A percentile compares a stretch with the other conserved stretches of the same genome.
Conservation (phyloP, 2,888 invertebrate species). For the Rotaria sp. region DNA sequence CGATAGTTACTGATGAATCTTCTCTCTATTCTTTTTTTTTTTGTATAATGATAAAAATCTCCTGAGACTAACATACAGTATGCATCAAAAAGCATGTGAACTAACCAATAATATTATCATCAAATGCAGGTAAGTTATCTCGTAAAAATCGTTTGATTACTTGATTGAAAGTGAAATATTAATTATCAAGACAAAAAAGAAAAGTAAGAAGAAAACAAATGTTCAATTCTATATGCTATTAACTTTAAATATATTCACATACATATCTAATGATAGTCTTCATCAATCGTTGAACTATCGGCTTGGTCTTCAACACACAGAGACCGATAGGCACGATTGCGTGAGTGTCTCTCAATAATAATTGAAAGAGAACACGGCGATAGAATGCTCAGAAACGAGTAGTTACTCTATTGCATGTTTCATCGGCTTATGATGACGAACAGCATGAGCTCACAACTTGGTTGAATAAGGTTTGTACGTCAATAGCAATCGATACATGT, state of each 20-base stretch:
- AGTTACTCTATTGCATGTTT: neutral
- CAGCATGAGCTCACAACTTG: neutral
- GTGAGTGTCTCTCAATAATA: neutral
- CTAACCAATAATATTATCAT: neutral
- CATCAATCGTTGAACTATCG: neutral
- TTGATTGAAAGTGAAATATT: neutral
- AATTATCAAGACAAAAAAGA: neutral
- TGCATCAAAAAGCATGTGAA: neutral
- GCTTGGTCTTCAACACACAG: neutral
- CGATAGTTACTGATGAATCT: neutral
- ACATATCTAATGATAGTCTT: neutral
- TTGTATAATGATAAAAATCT: neutral
- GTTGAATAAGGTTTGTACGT: neutral
- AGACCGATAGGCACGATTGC: slow-evolving; percentile 6
- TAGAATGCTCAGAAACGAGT: neutral
- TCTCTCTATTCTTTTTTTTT: neutral
- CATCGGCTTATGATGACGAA: neutral
- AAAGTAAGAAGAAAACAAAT: neutral
- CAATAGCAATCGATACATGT: neutral
- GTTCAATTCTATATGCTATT: neutral
- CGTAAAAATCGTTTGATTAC: neutral
- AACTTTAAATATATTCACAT: neutral
- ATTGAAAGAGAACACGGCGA: neutral
- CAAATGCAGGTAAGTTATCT: neutral
- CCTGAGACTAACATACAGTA: neutral